Evolutionary conservation across 2,797 vertebrate species (phyloP), one percentile per base, ranked within the genome.

Genomic region (Spinibarbus caldwelli): DNA sequence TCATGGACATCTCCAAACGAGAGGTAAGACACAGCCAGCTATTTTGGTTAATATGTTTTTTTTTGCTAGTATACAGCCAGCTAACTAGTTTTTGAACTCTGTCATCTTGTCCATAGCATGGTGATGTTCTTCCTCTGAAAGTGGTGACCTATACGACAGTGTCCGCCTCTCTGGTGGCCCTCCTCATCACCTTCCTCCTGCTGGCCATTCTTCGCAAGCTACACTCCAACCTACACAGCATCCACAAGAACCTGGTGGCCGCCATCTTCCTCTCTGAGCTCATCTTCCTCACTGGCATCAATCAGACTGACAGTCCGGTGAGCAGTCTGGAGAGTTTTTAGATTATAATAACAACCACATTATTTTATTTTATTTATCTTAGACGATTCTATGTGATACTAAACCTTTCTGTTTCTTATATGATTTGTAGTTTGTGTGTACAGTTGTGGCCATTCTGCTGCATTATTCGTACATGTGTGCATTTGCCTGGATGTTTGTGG

Each of bases 401-500:
- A 52, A 67, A 75, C 29, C 2, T 23, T 47, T 67, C 19, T 52
- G 59, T 81, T 67, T 85, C n/a, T 75, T 47, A 7, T 80, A 47
- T 80, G 29, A 8, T 88, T 54, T 90, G 62, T 86, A 97, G 96
- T 96, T 96, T 86, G 91, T 96, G 73, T 97, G 96, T 83, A 96
- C 95, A 0, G 94, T 96, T 83, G 93, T 95, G 5, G 96, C 97
- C 91, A 96, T 97, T 88, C 91, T 96, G 41, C 94, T 97, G 76
- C 96, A 97, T 78, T 97, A 96, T 80, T 94, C 93, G 85, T 96
- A 95, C 91, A 95, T 96, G 96, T 96, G 96, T 86, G 92, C 95
- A 49, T 97, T 97, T 2, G 95, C 96, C 0, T 97, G 97, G 97
- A 95, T 96, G 90, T 96, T 97, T 2, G 96, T 97, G 91, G 96